phyloP scores from a whole-genome alignment of 2,797 vertebrate species.

The Echiichthys vipera region DNA sequence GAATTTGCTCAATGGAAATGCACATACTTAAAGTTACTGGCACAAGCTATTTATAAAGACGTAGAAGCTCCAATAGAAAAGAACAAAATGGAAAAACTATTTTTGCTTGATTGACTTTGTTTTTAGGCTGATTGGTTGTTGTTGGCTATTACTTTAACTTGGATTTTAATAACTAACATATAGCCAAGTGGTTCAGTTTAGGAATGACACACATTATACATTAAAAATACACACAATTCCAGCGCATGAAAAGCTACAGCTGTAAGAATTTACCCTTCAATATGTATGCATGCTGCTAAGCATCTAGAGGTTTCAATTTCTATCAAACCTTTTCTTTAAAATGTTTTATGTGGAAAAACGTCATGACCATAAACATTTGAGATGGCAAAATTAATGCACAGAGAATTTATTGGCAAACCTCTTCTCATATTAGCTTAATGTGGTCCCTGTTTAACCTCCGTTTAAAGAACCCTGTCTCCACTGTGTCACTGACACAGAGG shows the following conservation, averaged over 20 bases:
- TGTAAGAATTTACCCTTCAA: not conserved
- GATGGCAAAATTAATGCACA: too few relatives aligned
- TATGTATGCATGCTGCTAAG: too few relatives aligned
- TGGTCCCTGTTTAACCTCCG: not conserved
- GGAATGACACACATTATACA: not conserved
- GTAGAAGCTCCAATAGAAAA: not conserved
- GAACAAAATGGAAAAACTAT: not conserved
- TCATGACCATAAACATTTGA: too few relatives aligned
- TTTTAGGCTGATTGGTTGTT: not conserved
- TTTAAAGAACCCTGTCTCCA: not conserved
- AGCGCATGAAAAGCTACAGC: not conserved
- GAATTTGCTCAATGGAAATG: not conserved
- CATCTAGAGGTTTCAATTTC: too few relatives aligned
- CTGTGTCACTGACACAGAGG: constrained; percentile 34
- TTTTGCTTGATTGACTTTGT: not conserved
- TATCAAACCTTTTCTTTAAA: not conserved
- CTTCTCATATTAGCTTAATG: not conserved
- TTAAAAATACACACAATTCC: too few relatives aligned
- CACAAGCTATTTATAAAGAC: not conserved
- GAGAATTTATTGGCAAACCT: too few relatives aligned
- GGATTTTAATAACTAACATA: too few relatives aligned
- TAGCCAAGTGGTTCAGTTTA: not conserved
- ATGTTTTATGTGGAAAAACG: too few relatives aligned
- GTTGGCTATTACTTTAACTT: not conserved
- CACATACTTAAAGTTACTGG: not conserved